Evolutionary conservation across 2,113 vertebrate species (phyloP).

Genomic region (Pipra filicauda): DNA sequence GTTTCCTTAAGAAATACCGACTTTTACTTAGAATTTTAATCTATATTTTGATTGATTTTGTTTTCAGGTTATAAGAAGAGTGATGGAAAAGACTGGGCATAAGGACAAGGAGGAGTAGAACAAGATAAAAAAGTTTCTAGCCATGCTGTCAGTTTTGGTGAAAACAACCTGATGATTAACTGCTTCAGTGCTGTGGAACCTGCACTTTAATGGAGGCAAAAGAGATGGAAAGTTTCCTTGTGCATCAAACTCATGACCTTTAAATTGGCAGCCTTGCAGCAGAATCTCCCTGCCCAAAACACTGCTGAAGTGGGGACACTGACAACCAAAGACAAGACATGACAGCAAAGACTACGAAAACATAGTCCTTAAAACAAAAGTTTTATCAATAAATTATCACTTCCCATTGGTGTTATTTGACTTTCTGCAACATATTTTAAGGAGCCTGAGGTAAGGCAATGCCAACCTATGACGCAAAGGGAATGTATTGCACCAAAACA

Average conservation of each 20-base stretch:
- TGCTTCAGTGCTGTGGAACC: background rate
- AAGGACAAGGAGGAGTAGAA: background rate
- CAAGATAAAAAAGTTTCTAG: background rate
- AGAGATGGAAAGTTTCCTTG: background rate
- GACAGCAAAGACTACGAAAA: background rate
- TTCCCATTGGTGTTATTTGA: background rate
- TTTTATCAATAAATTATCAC: background rate
- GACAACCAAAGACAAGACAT: background rate
- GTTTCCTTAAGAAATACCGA: background rate
- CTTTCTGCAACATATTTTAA: background rate
- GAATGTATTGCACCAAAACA: background rate
- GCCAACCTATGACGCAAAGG: background rate
- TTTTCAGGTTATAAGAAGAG: background rate
- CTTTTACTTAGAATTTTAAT: conserved; percentile 35
- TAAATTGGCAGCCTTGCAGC: background rate
- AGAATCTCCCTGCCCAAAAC: background rate
- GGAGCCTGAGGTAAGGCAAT: background rate
- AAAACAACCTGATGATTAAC: background rate
- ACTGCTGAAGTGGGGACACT: background rate
- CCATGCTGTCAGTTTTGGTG: background rate
- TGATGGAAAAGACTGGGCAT: background rate
- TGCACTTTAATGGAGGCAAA: background rate
- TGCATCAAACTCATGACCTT: background rate
- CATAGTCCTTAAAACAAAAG: background rate
- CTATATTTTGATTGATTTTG: conserved; percentile 29